A percentile compares a stretch with the other conserved stretches of the same genome.
These are phyloP conservation scores for Thelohanellus kitauei DNA, from an alignment of 30 jellyfish, hydroid and myxozoan genomes.

Conservation along the genomic window DNA sequence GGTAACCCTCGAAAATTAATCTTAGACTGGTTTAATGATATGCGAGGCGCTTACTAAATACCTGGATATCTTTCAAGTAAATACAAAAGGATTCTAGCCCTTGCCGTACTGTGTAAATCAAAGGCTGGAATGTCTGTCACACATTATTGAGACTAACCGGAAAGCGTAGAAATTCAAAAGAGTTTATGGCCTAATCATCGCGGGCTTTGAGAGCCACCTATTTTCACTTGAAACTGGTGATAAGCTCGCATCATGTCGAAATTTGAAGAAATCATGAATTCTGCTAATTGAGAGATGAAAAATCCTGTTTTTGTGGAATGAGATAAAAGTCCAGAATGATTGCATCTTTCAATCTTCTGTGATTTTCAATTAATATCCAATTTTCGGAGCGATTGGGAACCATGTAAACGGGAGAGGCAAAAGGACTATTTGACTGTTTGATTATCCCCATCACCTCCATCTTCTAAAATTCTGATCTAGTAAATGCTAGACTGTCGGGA, in stretches of 20 bases:
- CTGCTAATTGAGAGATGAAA: no score
- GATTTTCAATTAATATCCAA: no score
- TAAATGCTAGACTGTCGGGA: no score
- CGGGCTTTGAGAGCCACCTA: constrained; percentile 10
- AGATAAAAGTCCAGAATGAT: no score
- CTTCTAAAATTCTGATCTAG: no score
- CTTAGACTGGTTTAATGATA: constrained; percentile 5
- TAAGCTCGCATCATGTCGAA: constrained; percentile 4
- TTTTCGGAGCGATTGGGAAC: no score
- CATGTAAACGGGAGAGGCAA: no score
- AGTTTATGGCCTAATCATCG: constrained; percentile 6
- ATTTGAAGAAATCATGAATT: constrained; percentile 2
- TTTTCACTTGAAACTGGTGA: constrained; percentile 3
- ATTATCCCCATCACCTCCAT: no score
- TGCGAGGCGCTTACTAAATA: constrained; percentile 3
- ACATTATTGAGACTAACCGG: constrained; percentile 15
- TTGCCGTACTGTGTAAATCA: constrained; percentile 8
- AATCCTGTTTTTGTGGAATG: no score
- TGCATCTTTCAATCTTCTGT: no score
- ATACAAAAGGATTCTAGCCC: constrained; percentile 10
- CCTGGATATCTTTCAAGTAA: constrained; percentile 10
- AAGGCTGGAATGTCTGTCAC: constrained; percentile 14
- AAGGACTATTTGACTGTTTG: no score
- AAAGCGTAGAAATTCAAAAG: constrained; percentile 8
- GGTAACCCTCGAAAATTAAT: constrained; percentile 1